A percentile compares a stretch with the other conserved stretches of the same genome.
phyloP scores from a whole-genome alignment of 2,113 vertebrate genomes.

The Pollachius pollachius region DNA sequence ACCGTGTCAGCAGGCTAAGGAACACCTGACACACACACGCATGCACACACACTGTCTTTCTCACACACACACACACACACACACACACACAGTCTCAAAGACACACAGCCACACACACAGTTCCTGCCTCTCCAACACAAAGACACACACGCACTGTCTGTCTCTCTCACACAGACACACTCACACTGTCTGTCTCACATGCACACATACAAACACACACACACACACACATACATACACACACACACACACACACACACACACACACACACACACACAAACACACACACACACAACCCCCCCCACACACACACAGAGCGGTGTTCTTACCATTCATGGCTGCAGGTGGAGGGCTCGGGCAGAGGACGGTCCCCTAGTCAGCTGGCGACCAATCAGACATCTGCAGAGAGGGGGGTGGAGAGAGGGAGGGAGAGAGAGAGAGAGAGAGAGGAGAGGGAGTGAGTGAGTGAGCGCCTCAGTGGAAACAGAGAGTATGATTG shows the following conservation, averaged over 20 bases:
- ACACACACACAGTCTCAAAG: not conserved
- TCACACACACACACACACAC: not conserved
- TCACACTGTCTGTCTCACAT: no score
- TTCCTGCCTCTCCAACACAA: no score
- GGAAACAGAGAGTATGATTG: not conserved
- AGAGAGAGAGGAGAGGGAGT: slow-evolving; percentile 15
- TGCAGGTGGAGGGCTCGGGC: slow-evolving; percentile 63
- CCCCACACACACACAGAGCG: not conserved
- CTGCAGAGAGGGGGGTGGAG: slow-evolving; percentile 55
- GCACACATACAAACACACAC: not conserved
- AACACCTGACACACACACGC: no score
- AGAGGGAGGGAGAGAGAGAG: slow-evolving; percentile 13
- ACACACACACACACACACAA: slow-evolving; percentile 13
- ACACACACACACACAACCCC: not conserved
- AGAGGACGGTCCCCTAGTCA: slow-evolving; percentile 61
- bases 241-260: not conserved
- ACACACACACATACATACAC: not conserved
- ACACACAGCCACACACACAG: no score
- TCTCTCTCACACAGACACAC: no score
- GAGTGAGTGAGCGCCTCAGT: not conserved
- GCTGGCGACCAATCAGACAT: slow-evolving; percentile 67
- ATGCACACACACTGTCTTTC: no score
- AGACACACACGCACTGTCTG: no score
- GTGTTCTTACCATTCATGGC: slow-evolving; percentile 74
- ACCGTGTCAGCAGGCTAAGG: no score